phyloP scores from a whole-genome alignment of 1,140 invertebrate species.

The Catajapyx aquilonaris region DNA sequence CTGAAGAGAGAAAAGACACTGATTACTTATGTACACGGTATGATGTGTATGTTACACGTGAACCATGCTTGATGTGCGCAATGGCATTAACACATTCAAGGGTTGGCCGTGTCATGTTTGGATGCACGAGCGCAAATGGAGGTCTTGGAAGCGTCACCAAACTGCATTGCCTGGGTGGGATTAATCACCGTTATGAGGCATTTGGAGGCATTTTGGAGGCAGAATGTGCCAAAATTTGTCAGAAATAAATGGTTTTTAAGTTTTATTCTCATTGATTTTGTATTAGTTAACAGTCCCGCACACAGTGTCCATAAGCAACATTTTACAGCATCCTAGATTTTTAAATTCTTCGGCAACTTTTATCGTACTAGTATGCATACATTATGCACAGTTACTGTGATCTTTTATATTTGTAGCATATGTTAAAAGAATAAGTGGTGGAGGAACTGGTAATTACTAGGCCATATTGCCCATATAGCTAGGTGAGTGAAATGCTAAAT shows the following conservation, averaged over 20 bases:
- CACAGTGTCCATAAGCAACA: too few relatives aligned
- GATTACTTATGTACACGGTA: slow-evolving; percentile 79
- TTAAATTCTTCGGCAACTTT: too few relatives aligned
- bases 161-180: slow-evolving; percentile 48
- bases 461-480: too few relatives aligned
- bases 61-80: slow-evolving; percentile 83
- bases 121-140: slow-evolving; percentile 30
- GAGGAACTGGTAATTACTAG: too few relatives aligned
- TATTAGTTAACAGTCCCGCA: too few relatives aligned
- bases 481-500: too few relatives aligned
- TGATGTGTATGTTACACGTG: slow-evolving; percentile 57
- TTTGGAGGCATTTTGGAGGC: slow-evolving; percentile 21
- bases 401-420: too few relatives aligned
- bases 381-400: too few relatives aligned
- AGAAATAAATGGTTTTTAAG: not conserved
- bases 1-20: not conserved
- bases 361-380: too few relatives aligned
- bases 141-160: slow-evolving; percentile 45
- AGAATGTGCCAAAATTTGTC: slow-evolving; percentile 6
- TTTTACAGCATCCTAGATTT: too few relatives aligned
- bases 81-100: slow-evolving; percentile 86
- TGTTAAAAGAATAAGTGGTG: too few relatives aligned
- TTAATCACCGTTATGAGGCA: slow-evolving; percentile 87
- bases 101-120: slow-evolving; percentile 60
- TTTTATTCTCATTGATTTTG: too few relatives aligned